A percentile compares a stretch with the other conserved stretches of the same genome.
Evolutionary conservation across 2,797 vertebrate genomes (phyloP).

Genomic region (Neosilurus mollespiculum): DNA sequence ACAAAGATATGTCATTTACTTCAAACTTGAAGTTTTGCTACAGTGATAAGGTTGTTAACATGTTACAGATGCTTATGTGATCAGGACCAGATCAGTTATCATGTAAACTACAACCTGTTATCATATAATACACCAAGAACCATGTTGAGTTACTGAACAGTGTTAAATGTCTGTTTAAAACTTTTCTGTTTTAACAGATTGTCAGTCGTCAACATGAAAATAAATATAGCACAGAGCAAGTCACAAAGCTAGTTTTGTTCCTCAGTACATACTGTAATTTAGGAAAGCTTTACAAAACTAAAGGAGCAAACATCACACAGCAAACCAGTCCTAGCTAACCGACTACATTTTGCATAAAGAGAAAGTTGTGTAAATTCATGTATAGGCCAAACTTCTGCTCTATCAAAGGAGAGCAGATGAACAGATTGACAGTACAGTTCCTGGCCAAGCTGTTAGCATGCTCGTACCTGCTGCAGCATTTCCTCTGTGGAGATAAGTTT

Average conservation of each 20-base stretch:
- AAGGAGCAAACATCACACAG: not conserved
- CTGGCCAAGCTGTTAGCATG: not conserved
- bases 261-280: not conserved
- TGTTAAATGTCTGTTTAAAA: no score
- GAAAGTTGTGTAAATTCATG: not conserved
- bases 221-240: not conserved
- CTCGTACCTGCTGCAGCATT: constrained; percentile 95
- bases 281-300: not conserved
- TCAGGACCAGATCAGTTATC: not conserved
- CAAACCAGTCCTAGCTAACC: not conserved
- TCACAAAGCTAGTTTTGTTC: not conserved
- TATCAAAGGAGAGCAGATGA: not conserved
- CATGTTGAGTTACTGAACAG: not conserved
- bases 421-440: not conserved
- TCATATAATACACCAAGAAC: not conserved
- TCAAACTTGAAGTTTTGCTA: not conserved
- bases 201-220: not conserved
- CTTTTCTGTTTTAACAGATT: not conserved
- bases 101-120: not conserved
- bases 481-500: constrained; percentile 94
- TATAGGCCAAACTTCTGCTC: not conserved
- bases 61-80: not conserved
- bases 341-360: not conserved
- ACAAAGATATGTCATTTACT: not conserved
- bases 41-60: not conserved